Evolutionary conservation across 2,797 vertebrate species (phyloP).

Genomic region (Pagetopsis macropterus): DNA sequence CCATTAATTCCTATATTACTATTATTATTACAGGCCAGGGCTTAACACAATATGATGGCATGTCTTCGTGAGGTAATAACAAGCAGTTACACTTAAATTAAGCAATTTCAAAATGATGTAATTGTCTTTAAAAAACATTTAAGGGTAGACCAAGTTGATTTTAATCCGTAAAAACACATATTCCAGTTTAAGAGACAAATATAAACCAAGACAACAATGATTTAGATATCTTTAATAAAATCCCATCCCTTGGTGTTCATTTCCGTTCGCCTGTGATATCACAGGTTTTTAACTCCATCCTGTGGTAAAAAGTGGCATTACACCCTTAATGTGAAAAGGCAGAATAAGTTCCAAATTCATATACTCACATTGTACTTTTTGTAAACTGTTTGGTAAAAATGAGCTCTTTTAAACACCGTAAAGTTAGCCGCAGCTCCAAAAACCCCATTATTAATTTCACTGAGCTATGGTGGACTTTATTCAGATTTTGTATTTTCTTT

Average conservation of each 20-base stretch:
- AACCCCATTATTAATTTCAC: too few species aligned
- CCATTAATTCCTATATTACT: constrained; percentile 8
- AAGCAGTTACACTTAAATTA: neutral
- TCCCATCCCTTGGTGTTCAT: neutral
- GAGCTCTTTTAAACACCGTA: too few species aligned
- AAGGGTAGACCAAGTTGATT: neutral
- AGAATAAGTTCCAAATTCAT: fast-evolving
- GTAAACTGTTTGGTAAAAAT: too few species aligned
- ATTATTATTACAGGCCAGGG: neutral
- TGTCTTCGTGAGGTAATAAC: neutral
- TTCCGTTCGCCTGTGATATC: neutral
- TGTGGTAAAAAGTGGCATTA: constrained; percentile 36
- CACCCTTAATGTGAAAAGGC: neutral
- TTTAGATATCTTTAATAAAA: neutral
- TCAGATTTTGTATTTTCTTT: too few species aligned
- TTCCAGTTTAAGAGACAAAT: neutral
- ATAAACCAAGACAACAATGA: neutral
- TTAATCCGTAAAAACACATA: neutral
- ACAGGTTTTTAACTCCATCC: constrained; percentile 51
- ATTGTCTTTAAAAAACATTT: neutral
- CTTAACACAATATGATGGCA: constrained; percentile 1
- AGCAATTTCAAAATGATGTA: neutral
- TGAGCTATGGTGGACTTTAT: too few species aligned
- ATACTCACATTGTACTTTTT: neutral
- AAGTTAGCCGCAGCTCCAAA: too few species aligned